Percentiles rank a stretch among this genome's conserved stretches.
Evolutionary conservation across 2,113 vertebrate genomes (phyloP).

Genomic region (Hemicordylus capensis): DNA sequence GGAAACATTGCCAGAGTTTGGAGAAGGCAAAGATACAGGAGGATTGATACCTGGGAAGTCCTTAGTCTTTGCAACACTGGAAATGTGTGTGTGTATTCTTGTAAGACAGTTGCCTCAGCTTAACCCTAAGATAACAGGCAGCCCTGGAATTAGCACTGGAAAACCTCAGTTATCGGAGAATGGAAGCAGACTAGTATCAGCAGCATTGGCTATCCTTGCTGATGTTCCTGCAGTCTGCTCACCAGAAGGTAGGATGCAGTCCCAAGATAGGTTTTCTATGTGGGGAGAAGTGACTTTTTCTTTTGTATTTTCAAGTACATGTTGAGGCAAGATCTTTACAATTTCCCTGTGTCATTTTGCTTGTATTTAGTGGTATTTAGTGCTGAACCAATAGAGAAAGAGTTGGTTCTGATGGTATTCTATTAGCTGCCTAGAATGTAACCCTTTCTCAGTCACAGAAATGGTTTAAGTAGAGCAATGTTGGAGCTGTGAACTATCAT

Average conservation of each 20-base stretch:
- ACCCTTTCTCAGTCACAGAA: background rate
- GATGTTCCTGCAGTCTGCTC: constrained; percentile 92
- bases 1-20: constrained; percentile 93
- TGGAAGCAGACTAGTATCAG: constrained; percentile 82
- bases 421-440: no score
- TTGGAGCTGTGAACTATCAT: background rate
- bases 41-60: constrained; percentile 91
- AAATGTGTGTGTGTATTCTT: constrained; percentile 91
- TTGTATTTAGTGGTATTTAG: constrained; percentile 34
- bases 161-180: constrained; percentile 80
- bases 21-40: constrained; percentile 93
- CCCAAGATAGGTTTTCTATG: background rate
- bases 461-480: background rate
- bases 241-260: constrained; percentile 86
- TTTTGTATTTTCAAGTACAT: constrained; percentile 26
- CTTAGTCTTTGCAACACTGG: constrained; percentile 89
- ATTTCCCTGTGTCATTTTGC: constrained; percentile 47
- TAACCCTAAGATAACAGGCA: constrained; percentile 87
- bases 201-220: constrained; percentile 87
- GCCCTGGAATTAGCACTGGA: constrained; percentile 69
- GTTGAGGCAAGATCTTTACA: constrained; percentile 23
- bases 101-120: constrained; percentile 91
- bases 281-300: constrained; percentile 7
- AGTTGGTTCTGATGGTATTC: background rate
- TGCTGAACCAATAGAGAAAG: background rate